Conservation (phyloP, 2,888 invertebrate genomes). For the Drosophila rellima region DNA sequence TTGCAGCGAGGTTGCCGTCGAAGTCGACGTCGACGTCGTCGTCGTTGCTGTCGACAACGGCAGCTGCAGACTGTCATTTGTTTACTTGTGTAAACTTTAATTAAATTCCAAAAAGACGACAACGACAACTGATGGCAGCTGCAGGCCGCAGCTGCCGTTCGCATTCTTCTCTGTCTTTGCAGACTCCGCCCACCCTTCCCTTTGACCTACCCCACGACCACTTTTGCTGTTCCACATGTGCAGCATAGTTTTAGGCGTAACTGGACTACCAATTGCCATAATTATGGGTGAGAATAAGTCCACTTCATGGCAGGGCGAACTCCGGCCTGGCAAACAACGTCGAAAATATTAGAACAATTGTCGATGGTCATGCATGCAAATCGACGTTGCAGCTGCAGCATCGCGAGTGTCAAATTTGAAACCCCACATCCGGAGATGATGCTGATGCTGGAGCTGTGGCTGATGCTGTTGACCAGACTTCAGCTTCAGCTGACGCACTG, state of each 20-base stretch:
- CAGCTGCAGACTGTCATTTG: constrained; percentile 78
- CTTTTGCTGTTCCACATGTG: constrained; percentile 35
- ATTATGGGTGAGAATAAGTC: constrained; percentile 62
- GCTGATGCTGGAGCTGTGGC: neutral
- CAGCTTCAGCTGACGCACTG: constrained; percentile 62
- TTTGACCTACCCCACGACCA: neutral
- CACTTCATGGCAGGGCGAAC: constrained; percentile 7
- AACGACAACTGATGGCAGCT: constrained; percentile 60
- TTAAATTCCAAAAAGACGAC: constrained; percentile 79
- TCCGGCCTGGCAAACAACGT: constrained; percentile 39
- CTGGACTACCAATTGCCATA: constrained; percentile 72
- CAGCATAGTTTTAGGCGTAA: constrained; percentile 53
- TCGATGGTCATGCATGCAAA: constrained; percentile 70
- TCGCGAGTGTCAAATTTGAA: constrained; percentile 61
- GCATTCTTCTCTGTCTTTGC: constrained; percentile 40
- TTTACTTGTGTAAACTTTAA: constrained; percentile 81
- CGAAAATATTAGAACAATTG: constrained; percentile 74
- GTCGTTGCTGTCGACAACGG: constrained; percentile 45
- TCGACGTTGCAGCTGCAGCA: constrained; percentile 47
- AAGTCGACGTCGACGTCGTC: constrained; percentile 7
- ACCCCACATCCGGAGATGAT: constrained; percentile 27
- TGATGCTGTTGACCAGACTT: constrained; percentile 52
- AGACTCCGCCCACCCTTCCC: constrained; percentile 5
- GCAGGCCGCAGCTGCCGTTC: constrained; percentile 48
- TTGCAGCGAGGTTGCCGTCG: constrained; percentile 14